phyloP scores from a whole-genome alignment of 2,113 vertebrate genomes.

The Oryzias celebensis region DNA sequence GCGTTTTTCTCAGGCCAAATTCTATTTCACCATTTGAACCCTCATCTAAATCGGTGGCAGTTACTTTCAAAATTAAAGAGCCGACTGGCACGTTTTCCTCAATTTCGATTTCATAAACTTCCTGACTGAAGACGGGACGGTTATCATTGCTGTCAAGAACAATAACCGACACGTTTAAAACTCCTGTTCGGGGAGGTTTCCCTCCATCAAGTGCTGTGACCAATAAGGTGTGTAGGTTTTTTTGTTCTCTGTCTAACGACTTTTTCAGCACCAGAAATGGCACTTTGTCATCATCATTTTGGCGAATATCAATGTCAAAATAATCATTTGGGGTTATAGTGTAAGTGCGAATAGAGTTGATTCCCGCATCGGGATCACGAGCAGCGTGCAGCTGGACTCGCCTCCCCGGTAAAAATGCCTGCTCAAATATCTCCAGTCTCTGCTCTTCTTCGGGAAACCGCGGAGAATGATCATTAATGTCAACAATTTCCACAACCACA shows the following conservation, averaged over 20 bases:
- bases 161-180: conserved; percentile 46
- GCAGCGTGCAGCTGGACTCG: conserved; percentile 65
- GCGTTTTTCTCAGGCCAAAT: conserved; percentile 43
- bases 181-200: conserved; percentile 44
- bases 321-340: conserved; percentile 56
- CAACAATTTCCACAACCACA: conserved; percentile 60
- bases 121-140: conserved; percentile 53
- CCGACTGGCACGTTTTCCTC: conserved; percentile 39
- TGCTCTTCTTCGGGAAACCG: conserved; percentile 49
- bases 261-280: conserved; percentile 59
- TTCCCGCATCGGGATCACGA: conserved; percentile 61
- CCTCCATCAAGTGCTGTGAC: conserved; percentile 68
- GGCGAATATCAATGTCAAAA: conserved; percentile 53
- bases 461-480: conserved; percentile 68
- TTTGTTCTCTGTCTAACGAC: conserved; percentile 58
- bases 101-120: conserved; percentile 35
- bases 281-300: conserved; percentile 47
- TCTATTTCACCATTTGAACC: conserved; percentile 30
- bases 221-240: neutral
- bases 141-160: conserved; percentile 71
- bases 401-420: conserved; percentile 34
- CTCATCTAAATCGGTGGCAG: conserved; percentile 24
- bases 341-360: conserved; percentile 59
- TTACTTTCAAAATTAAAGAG: conserved; percentile 4
- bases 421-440: conserved; percentile 57